Conservation (phyloP, 92 coral and sea anemone species). For the Montipora capitata region DNA sequence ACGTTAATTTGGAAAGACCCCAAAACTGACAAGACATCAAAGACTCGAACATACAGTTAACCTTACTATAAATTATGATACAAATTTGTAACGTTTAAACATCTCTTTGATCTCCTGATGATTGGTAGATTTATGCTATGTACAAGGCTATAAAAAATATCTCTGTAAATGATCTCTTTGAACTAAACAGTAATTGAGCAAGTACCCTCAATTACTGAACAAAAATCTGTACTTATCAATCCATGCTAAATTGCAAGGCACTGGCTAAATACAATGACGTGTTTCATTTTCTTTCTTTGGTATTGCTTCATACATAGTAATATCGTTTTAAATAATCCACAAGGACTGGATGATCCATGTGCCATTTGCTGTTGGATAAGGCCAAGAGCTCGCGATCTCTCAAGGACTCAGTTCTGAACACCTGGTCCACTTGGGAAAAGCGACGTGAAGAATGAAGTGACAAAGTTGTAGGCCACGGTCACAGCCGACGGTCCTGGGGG, state of each 20-base stretch:
- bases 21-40: no score
- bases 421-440: conserved; percentile 75
- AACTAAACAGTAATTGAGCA: not conserved
- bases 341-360: not conserved
- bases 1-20: no score
- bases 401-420: conserved; percentile 18
- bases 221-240: no score
- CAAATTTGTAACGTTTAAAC: not conserved
- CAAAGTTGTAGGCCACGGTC: conserved; percentile 86
- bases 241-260: not conserved
- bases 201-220: not conserved
- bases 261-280: no score
- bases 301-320: not conserved
- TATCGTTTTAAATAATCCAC: conserved; percentile 3
- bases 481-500: conserved; percentile 88
- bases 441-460: conserved; percentile 95
- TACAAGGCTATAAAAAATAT: conserved; percentile 21
- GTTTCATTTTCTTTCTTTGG: no score
- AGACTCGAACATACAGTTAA: no score
- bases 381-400: not conserved
- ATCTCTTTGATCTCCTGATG: not conserved
- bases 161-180: not conserved
- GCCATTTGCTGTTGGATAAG: not conserved
- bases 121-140: not conserved
- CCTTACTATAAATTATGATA: not conserved